Percentiles rank a stretch among this genome's conserved stretches.
Conservation (phyloP, 2,888 invertebrate genomes). For the Poecilobothrus nobilitatus region DNA sequence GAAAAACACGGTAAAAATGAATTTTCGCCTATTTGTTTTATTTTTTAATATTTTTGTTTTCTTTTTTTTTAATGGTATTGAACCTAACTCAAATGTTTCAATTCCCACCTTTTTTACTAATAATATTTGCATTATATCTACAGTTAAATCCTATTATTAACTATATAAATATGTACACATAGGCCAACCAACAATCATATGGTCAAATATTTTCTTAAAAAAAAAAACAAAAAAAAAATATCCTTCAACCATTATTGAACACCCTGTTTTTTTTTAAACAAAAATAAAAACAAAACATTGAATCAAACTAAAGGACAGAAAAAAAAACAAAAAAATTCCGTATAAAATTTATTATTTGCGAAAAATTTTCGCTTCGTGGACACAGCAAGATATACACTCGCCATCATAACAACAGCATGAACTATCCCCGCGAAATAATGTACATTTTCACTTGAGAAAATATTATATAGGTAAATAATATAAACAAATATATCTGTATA, state of each 20-base stretch:
- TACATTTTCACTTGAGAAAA: not conserved
- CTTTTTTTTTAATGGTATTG: too few relatives aligned
- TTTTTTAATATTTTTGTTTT: too few relatives aligned
- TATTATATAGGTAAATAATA: not conserved
- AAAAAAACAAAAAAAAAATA: not conserved
- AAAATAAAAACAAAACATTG: not conserved
- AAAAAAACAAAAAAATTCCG: not conserved
- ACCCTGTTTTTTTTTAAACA: not conserved
- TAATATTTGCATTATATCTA: not conserved
- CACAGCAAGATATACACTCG: not conserved
- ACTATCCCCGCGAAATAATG: constrained; percentile 2
- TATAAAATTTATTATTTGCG: constrained; percentile 4
- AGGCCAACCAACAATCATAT: not conserved
- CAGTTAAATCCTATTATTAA: not conserved
- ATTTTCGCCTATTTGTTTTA: not conserved
- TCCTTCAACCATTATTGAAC: not conserved
- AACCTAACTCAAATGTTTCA: not conserved
- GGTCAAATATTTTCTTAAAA: not conserved
- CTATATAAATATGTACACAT: not conserved
- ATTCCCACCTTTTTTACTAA: not conserved
- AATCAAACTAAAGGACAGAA: not conserved
- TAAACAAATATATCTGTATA: not conserved
- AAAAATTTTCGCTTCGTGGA: constrained; percentile 4
- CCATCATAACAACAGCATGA: not conserved
- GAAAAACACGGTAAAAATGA: not conserved